phyloP scores from a whole-genome alignment of 2,888 invertebrate species.

The Cerastis rubricosa region DNA sequence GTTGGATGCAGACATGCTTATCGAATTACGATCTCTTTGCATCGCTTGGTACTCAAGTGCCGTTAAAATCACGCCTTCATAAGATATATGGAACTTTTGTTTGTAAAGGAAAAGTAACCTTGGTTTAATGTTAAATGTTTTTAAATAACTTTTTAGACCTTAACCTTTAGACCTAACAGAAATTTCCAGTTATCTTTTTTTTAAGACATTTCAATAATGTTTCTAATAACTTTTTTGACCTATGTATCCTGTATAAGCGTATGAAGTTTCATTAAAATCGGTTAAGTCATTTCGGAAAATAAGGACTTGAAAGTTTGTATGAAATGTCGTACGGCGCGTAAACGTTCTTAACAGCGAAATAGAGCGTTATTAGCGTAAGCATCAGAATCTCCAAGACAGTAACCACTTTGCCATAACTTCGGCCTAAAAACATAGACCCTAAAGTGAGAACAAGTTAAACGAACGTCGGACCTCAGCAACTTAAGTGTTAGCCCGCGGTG shows the following conservation, averaged over 20 bases:
- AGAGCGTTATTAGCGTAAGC: neutral
- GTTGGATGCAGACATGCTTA: constrained; percentile 3
- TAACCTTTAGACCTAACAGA: too few relatives aligned
- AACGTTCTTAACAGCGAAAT: too few relatives aligned
- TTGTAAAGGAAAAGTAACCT: neutral
- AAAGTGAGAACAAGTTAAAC: neutral
- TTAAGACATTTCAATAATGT: too few relatives aligned
- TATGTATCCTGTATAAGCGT: too few relatives aligned
- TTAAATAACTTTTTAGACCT: too few relatives aligned
- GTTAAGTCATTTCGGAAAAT: too few relatives aligned
- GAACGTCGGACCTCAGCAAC: neutral
- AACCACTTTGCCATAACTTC: neutral
- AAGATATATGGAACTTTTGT: constrained; percentile 5
- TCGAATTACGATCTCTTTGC: constrained; percentile 19
- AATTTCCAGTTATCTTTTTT: too few relatives aligned
- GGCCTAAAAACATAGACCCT: neutral
- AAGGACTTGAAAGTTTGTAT: too few relatives aligned
- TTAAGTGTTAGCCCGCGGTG: constrained; percentile 2
- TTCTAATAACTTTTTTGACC: too few relatives aligned
- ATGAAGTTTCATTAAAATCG: too few relatives aligned
- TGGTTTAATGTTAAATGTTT: too few relatives aligned
- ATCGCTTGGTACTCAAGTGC: constrained; percentile 15
- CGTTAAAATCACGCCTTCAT: neutral
- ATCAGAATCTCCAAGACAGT: neutral
- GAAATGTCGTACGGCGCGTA: too few relatives aligned